These are phyloP conservation scores for Limnephilus rhombicus DNA, from an alignment of 2,888 invertebrate genomes.

Conservation along the genomic window DNA sequence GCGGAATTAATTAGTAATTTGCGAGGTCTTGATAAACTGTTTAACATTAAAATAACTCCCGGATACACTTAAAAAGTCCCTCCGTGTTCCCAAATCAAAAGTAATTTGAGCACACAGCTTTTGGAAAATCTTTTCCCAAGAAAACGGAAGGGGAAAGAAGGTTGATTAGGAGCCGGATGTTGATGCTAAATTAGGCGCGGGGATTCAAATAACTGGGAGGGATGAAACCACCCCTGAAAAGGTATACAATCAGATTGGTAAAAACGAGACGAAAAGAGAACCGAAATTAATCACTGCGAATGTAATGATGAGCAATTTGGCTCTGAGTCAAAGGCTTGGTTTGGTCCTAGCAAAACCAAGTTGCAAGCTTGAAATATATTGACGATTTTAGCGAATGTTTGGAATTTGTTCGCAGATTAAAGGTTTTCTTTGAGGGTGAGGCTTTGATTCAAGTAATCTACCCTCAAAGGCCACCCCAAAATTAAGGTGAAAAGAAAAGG, in stretches of 20 bases:
- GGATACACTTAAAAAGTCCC: slow-evolving; percentile 50
- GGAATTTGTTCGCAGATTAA: background rate
- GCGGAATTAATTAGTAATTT: slow-evolving; percentile 11
- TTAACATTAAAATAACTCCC: slow-evolving; percentile 53
- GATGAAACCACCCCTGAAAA: slow-evolving; percentile 32
- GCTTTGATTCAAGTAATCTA: background rate
- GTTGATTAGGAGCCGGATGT: slow-evolving; percentile 66
- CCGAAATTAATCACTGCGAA: slow-evolving; percentile 11
- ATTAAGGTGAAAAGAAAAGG: slow-evolving; percentile 66
- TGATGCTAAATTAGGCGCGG: slow-evolving; percentile 65
- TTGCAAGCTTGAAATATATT: background rate
- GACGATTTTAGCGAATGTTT: background rate
- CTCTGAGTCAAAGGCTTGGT: background rate
- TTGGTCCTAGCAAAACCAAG: background rate
- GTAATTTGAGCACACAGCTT: slow-evolving; percentile 63
- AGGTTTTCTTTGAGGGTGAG: background rate
- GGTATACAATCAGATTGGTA: slow-evolving; percentile 47
- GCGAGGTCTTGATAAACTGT: slow-evolving; percentile 43
- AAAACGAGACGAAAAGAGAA: slow-evolving; percentile 51
- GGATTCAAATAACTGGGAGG: slow-evolving; percentile 33
- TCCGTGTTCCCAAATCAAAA: slow-evolving; percentile 62
- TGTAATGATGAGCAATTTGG: background rate
- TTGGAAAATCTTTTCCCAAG: slow-evolving; percentile 60
- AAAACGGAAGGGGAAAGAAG: slow-evolving; percentile 58
- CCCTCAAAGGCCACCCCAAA: slow-evolving; percentile 51